These are phyloP conservation scores for Tetrao urogallus DNA, from an alignment of 2,113 vertebrate species.

Conservation along the genomic window DNA sequence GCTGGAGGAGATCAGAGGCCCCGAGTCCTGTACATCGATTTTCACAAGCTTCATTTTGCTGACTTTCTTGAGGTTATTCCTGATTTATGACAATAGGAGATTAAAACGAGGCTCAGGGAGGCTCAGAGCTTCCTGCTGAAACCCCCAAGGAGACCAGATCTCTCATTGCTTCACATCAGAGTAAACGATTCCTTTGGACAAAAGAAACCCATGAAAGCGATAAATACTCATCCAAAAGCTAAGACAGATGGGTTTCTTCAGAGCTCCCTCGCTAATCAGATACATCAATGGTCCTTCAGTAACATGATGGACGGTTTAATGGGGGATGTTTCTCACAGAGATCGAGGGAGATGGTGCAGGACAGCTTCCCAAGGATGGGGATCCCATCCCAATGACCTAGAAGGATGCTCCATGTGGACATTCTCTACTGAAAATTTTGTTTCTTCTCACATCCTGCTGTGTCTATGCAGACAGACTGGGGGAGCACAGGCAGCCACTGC, in stretches of 20 bases:
- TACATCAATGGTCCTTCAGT: slow-evolving; percentile 62
- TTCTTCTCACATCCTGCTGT: not conserved
- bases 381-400: not conserved
- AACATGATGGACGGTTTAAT: not conserved
- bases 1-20: slow-evolving; percentile 21
- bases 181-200: slow-evolving; percentile 37
- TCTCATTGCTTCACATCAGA: slow-evolving; percentile 58
- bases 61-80: slow-evolving; percentile 43
- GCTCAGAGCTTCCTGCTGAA: slow-evolving; percentile 36
- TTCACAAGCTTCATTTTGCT: slow-evolving; percentile 34
- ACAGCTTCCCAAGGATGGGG: rapidly evolving
- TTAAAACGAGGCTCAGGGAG: slow-evolving; percentile 43
- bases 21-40: not conserved
- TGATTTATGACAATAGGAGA: slow-evolving; percentile 55
- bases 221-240: slow-evolving; percentile 36
- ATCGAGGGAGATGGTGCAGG: not conserved
- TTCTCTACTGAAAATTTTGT: not conserved
- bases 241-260: slow-evolving; percentile 47
- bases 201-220: slow-evolving; percentile 59
- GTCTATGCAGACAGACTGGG: not conserved
- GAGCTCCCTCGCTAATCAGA: slow-evolving; percentile 44
- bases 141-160: slow-evolving; percentile 30
- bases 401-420: not conserved
- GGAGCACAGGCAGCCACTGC: not conserved
- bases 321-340: not conserved